Evolutionary conservation across 2,113 vertebrate genomes (phyloP).

Genomic region (Megalops atlanticus): DNA sequence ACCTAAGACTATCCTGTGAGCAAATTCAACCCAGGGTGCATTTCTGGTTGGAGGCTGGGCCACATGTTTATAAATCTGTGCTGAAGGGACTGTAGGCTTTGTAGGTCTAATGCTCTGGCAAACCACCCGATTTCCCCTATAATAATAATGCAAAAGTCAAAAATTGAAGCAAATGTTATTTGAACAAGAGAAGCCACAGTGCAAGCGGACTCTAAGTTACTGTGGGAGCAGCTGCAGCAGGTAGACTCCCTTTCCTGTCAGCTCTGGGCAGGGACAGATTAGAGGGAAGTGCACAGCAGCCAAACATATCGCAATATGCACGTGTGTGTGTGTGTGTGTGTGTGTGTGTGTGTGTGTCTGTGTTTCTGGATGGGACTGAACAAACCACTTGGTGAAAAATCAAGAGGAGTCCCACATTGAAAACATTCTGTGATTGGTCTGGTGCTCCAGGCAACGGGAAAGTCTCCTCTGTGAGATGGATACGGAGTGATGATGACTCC

Average conservation of each 20-base stretch:
- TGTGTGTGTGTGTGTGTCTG: neutral
- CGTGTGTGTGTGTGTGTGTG: neutral
- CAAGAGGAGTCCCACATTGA: neutral
- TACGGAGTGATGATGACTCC: conserved; percentile 12
- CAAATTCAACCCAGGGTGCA: no score
- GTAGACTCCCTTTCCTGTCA: neutral
- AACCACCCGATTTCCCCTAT: neutral
- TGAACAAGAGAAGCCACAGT: neutral
- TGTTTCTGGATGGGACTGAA: neutral
- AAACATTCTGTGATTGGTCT: neutral
- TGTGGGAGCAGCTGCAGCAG: neutral
- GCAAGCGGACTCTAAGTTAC: neutral
- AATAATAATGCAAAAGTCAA: neutral
- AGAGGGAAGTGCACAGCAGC: no score
- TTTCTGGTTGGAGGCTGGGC: neutral
- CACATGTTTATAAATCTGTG: neutral
- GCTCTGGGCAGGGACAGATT: neutral
- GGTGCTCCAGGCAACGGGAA: neutral
- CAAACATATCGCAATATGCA: no score
- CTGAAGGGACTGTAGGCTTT: neutral
- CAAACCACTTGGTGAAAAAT: neutral
- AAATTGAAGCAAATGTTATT: neutral
- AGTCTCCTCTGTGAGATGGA: neutral
- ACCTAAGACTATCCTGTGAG: neutral
- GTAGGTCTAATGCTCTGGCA: neutral